Evolutionary conservation across 2,113 vertebrate species (phyloP).

Genomic region (Aptenodytes forsteri): DNA sequence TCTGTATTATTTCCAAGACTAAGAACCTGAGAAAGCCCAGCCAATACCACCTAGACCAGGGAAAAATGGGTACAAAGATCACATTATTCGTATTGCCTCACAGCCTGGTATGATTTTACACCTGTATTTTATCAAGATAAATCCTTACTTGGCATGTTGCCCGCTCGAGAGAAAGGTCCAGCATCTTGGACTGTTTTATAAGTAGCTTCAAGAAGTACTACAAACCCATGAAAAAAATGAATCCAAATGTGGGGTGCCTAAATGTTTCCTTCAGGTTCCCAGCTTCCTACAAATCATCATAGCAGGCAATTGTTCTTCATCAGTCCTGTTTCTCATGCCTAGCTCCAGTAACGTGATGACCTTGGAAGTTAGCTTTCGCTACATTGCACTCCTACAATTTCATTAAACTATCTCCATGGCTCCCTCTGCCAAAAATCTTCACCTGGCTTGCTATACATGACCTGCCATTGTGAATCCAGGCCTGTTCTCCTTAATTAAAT

Average conservation of each 20-base stretch:
- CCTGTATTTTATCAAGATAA: background rate
- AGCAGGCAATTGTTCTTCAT: background rate
- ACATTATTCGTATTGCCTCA: background rate
- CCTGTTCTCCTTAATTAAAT: background rate
- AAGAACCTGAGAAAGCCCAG: background rate
- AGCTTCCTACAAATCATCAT: background rate
- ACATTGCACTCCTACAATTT: background rate
- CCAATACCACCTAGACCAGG: background rate
- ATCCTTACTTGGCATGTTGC: background rate
- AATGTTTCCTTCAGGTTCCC: background rate
- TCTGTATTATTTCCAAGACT: background rate
- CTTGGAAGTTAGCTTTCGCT: background rate
- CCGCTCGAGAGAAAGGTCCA: background rate
- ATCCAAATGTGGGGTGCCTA: background rate
- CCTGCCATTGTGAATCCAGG: background rate
- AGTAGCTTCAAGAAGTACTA: background rate
- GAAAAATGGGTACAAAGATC: background rate
- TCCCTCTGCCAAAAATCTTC: background rate
- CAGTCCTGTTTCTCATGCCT: background rate
- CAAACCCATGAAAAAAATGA: background rate
- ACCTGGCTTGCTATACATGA: background rate
- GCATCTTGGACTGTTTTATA: background rate
- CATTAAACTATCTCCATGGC: background rate
- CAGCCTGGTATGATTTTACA: background rate
- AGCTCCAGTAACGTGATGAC: background rate